Base-by-base conservation (phyloP, 1,140 invertebrate species). In the Pararge aegeria region DNA sequence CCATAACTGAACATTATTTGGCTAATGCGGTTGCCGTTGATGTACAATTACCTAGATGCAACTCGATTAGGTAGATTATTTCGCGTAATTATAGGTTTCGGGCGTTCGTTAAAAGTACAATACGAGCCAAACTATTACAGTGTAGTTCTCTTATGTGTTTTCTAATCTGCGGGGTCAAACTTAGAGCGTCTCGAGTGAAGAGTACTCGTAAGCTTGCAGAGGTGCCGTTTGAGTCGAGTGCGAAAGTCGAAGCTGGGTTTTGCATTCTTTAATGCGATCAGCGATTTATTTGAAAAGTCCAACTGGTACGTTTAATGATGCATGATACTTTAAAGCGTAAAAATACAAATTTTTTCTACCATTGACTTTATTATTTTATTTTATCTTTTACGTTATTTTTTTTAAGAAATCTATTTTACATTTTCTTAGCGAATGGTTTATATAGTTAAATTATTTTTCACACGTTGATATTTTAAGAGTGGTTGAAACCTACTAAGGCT, bases 1-100 rank as follows among this genome's bases (percentile, higher is more conserved):
- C 72, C 68, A 60, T 64, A 75, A 73, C 71, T 68, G 76, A 76
- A 78, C 76, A 81, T 79, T 80, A 80, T 83, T 78, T 70, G 61
- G 60, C 72, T 79, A 78, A 75, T 77, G 68, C 64, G 60, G 49
- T 63, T 49, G 34, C 42, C 56, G 63, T 74, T 34, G 68, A 71
- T 53, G 46, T 42, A 9, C 50, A 21, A 57, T 49, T 44, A 21
- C 54, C 42, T 19, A 20, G 42, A 46, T 46, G 10, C n/a, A 34
- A 34, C 30, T n/a, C 30, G 30, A 46, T 20, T 5, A 46, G 16
- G 4, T 18, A 5, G 16, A 42, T 42, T 16, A 18, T 18, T 42
- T 42, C 7, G 18, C 38, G 16, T 1, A 18, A 42, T 42, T 42
- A 18, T 18, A 42, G 16, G 38, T 5, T 42, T 18, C 38, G 18